phyloP scores from a whole-genome alignment of 2,797 vertebrate genomes.

The Nasua narica region DNA sequence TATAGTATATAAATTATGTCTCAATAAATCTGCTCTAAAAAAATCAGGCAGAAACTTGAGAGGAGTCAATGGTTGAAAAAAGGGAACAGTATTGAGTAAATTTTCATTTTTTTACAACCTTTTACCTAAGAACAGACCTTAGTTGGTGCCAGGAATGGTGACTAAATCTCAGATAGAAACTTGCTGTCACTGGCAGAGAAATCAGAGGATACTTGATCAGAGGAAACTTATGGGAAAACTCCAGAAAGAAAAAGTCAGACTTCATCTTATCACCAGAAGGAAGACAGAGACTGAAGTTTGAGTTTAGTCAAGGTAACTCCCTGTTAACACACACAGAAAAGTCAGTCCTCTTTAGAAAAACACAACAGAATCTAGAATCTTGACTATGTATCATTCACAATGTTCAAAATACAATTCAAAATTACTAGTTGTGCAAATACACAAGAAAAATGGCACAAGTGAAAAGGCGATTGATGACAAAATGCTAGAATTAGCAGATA shows the following conservation, averaged over 20 bases:
- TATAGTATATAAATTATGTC: not conserved
- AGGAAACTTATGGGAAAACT: not conserved
- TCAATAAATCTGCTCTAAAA: not conserved
- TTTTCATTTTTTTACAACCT: not conserved
- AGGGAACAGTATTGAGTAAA: not conserved
- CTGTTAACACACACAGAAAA: not conserved
- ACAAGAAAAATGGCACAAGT: not conserved
- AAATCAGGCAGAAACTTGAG: not conserved
- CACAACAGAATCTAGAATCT: not conserved
- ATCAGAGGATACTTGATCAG: not conserved
- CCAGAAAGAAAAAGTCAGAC: not conserved
- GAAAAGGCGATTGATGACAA: not conserved
- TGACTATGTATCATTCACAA: not conserved
- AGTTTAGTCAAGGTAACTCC: not conserved
- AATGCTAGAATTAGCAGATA: not conserved
- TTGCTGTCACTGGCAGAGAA: not conserved
- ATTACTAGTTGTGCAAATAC: not conserved
- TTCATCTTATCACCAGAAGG: not conserved
- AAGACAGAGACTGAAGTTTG: not conserved
- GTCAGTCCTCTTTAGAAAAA: not conserved
- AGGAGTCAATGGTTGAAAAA: not conserved
- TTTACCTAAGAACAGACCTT: not conserved
- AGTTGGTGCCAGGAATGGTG: not conserved
- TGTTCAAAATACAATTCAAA: not conserved
- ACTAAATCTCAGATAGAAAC: not conserved